Base-by-base conservation (phyloP, 2,797 vertebrate genomes). In the Brachymystax lenok region DNA sequence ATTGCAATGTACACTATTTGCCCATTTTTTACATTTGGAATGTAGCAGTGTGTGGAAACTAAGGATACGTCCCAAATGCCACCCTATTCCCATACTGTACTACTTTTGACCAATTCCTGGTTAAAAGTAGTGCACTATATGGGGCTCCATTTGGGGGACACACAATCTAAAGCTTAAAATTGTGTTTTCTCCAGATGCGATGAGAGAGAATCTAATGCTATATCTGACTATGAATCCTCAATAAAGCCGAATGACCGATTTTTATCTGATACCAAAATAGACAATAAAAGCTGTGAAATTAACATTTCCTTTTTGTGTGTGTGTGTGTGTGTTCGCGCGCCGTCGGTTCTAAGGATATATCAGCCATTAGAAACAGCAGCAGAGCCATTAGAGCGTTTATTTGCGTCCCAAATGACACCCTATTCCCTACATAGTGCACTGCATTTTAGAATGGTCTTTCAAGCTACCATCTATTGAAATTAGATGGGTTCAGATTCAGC, bases 321-420 rank as follows among this genome's bases (percentile, higher is more conserved):
- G 75, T 80, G 71, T 69, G 59, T 82, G 79, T 82, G 82, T 85
- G 35, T 13, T 10, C 12, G 40, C 12, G 35, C 3, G 12, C 10
- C 3, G 12, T 46, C 40, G 40, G 40, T 46, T 46, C 40, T 10
- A 46, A 13, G 12, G 40, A 56, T 90, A 86, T 88, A 73, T 73
- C 66, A 5, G 19, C 77, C 78, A 85, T 86, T 89, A 85, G 88
- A 79, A 27, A 71, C 50, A 63, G 71, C 28, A 40, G 50, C 64
- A 59, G 40, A 46, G 40, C 17, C 28, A 59, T 69, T 68, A 28
- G 77, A 46, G 10, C 0, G 10, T 10, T 46, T 7, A 2, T 2
- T 2, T 46, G 10, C 2, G 0, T 0, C 40, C 40, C 40, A 46
- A 46, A 7, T 2, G 40, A 10, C 40, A 46, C 40, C 40, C 40